Conservation (phyloP, 2,888 invertebrate genomes). For the Heliconius ismenius region DNA sequence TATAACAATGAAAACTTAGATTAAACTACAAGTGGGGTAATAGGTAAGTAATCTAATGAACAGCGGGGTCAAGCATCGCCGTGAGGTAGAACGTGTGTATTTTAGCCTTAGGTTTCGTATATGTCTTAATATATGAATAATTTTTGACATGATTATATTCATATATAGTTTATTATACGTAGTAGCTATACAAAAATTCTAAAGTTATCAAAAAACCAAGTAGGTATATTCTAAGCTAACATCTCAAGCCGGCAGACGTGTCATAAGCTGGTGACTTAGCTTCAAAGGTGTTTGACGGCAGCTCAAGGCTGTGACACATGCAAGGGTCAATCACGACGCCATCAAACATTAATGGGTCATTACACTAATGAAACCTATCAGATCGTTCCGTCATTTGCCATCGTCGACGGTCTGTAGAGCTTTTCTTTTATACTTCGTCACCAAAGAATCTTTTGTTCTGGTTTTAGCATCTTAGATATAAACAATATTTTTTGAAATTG, state of each 20-base stretch:
- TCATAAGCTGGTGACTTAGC: slow-evolving; percentile 53
- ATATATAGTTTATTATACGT: no score
- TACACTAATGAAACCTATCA: slow-evolving; percentile 82
- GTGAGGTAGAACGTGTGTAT: neutral
- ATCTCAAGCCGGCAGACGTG: slow-evolving; percentile 19
- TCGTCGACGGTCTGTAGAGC: slow-evolving; percentile 59
- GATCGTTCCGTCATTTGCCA: slow-evolving; percentile 68
- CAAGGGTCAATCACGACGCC: slow-evolving; percentile 74
- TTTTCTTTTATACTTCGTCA: slow-evolving; percentile 62
- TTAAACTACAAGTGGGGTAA: neutral
- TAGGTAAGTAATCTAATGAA: neutral
- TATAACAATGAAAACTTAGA: neutral
- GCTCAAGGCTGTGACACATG: slow-evolving; percentile 66
- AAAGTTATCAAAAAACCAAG: no score
- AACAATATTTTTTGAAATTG: neutral
- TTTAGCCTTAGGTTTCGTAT: neutral
- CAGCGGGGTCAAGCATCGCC: neutral
- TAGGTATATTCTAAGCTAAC: neutral
- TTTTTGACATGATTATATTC: no score
- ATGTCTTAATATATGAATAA: neutral
- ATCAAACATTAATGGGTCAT: slow-evolving; percentile 81
- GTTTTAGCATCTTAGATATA: slow-evolving; percentile 36
- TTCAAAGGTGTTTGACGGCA: slow-evolving; percentile 43
- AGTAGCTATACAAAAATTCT: no score
- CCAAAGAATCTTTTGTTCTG: slow-evolving; percentile 61